Evolutionary conservation across 1,140 invertebrate species (phyloP).

Genomic region (Neotoxoptera formosana): DNA sequence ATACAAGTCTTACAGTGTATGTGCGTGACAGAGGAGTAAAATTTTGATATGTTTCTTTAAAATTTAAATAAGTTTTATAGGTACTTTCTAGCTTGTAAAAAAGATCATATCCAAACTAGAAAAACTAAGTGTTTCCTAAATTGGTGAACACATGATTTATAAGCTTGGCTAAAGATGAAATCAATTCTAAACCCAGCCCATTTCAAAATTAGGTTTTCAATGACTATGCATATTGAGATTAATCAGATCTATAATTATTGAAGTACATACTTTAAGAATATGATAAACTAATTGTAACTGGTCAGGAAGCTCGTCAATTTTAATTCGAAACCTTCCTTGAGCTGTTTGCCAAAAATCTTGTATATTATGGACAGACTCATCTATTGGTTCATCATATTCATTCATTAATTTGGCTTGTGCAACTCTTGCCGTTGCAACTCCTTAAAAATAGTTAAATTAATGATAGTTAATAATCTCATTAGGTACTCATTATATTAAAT

Average conservation of each 20-base stretch:
- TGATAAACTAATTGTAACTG: slow-evolving; percentile 92
- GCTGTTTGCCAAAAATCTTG: slow-evolving; percentile 91
- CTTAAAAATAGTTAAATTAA: slow-evolving; percentile 59
- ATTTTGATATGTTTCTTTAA: neutral
- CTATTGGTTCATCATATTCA: slow-evolving; percentile 73
- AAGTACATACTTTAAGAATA: slow-evolving; percentile 78
- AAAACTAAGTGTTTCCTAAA: neutral
- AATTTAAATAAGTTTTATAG: neutral
- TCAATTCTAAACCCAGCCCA: neutral
- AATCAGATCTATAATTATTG: neutral
- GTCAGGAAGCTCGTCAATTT: slow-evolving; percentile 88
- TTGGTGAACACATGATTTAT: neutral
- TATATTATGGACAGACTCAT: slow-evolving; percentile 74
- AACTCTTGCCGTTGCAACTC: slow-evolving; percentile 71
- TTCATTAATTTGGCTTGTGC: slow-evolving; percentile 74
- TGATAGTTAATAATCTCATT: neutral
- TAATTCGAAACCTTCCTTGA: slow-evolving; percentile 90
- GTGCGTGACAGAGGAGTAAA: neutral
- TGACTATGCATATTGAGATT: neutral
- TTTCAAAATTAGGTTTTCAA: neutral
- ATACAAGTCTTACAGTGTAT: neutral
- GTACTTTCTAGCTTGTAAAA: neutral
- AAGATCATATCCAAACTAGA: neutral
- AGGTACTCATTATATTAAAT: neutral
- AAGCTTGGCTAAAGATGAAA: neutral